Evolutionary conservation across 2,113 vertebrate genomes (phyloP), one percentile per base, ranked within the genome.

Genomic region (Todiramphus saurophagus): DNA sequence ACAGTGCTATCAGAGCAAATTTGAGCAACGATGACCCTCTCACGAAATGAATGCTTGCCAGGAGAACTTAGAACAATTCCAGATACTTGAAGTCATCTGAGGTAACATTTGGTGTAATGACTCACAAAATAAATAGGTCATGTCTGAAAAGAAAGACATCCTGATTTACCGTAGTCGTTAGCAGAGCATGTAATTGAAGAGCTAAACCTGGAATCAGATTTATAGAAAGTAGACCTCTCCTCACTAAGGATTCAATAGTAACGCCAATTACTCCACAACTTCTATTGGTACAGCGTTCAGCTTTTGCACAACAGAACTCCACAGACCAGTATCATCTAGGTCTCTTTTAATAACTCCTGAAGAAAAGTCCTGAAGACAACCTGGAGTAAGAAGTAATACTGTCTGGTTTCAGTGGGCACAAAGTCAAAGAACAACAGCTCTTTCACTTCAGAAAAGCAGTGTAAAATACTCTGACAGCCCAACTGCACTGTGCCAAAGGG

Each of bases 351-450:
- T 21, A 91, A 35, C 19, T 62, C 33, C 58, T 72, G 27, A 93
- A 91, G 78, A 94, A 93, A 91, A 2, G 8, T 43, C 64, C 69
- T 68, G n/a, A 83, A 93, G 74, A 82, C 21, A 91, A 46, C 30
- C 75, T 72, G 25, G 60, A 91, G 41, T n/a, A 87, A 89, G 46
- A 62, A 90, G 16, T 25, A 91, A 63, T 72, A 77, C 77, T 75
- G 81, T 68, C 62, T 76, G 48, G 39, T 91, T 96, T 95, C 87
- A 87, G 69, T 33, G 58, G 70, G 85, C 95, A 95, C 35, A 33
- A 82, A 87, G 62, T 84, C 81, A 82, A 93, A 82, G 78, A 74
- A 55, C 15, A 95, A 76, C 92, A 96, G 92, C 56, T 81, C 89
- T 73, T 55, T 89, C 51, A 68, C 51, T 75, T 91, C 87, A 87